phyloP scores from a whole-genome alignment of 2,113 vertebrate species.

The Symphodus melops region DNA sequence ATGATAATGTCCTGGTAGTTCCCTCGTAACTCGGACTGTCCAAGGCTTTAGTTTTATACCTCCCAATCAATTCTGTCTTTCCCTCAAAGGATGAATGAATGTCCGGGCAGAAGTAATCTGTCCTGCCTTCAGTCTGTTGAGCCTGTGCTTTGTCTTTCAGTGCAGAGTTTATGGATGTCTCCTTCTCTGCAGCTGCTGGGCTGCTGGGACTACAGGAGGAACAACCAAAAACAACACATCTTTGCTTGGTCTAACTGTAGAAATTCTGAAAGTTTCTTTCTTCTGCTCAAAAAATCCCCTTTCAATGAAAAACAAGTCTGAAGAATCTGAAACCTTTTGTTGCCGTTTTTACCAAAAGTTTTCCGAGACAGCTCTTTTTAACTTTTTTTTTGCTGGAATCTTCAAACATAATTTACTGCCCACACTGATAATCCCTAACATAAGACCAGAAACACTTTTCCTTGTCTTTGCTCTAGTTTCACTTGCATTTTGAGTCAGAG shows the following conservation, averaged over 20 bases:
- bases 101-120: conserved; percentile 53
- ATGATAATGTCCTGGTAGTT: conserved; percentile 19
- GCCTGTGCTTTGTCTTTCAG: conserved; percentile 61
- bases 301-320: conserved; percentile 10
- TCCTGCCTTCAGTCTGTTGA: conserved; percentile 62
- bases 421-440: not conserved
- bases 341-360: not conserved
- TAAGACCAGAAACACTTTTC: conserved; percentile 12
- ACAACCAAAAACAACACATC: conserved; percentile 21
- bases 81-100: conserved; percentile 62
- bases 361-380: not conserved
- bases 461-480: conserved; percentile 1
- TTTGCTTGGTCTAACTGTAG: not conserved
- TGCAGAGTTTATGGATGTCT: conserved; percentile 61
- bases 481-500: conserved; percentile 23
- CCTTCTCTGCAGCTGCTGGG: conserved; percentile 32
- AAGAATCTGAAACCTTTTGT: not conserved
- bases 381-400: not conserved
- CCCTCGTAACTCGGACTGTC: conserved; percentile 44
- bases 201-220: conserved; percentile 21
- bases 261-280: not conserved
- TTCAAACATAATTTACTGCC: conserved; percentile 1
- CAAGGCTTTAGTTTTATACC: conserved; percentile 59
- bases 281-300: not conserved
- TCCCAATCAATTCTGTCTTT: conserved; percentile 61